A percentile compares a stretch with the other conserved stretches of the same genome.
These are phyloP conservation scores for Heptranchias perlo DNA, from an alignment of 2,113 vertebrate species.

Conservation along the genomic window DNA sequence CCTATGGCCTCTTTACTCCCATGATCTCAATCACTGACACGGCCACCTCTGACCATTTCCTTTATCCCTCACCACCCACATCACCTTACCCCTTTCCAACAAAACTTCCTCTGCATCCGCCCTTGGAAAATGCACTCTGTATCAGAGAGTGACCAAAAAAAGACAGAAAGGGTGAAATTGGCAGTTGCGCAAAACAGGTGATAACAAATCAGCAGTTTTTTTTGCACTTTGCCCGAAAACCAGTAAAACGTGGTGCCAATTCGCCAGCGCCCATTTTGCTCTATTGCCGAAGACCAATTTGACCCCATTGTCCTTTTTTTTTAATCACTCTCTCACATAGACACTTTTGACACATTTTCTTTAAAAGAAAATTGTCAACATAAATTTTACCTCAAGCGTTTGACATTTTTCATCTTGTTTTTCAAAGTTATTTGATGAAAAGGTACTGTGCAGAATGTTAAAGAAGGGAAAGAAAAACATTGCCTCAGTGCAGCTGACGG, in stretches of 20 bases:
- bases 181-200: background rate
- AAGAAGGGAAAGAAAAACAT: background rate
- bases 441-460: background rate
- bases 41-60: background rate
- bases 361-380: background rate
- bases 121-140: background rate
- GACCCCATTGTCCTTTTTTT: background rate
- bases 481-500: background rate
- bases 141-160: background rate
- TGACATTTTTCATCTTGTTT: background rate
- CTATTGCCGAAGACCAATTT: background rate
- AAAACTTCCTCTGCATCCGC: background rate
- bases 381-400: background rate
- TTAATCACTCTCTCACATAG: background rate
- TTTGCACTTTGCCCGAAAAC: background rate
- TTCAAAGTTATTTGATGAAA: too few relatives aligned
- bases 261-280: background rate
- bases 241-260: background rate
- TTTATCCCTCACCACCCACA: background rate
- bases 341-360: background rate
- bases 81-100: background rate
- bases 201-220: background rate
- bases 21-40: background rate
- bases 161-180: background rate
- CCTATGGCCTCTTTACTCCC: background rate